Base-by-base conservation (phyloP, 2,797 vertebrate genomes). In the Austrolebias charrua region DNA sequence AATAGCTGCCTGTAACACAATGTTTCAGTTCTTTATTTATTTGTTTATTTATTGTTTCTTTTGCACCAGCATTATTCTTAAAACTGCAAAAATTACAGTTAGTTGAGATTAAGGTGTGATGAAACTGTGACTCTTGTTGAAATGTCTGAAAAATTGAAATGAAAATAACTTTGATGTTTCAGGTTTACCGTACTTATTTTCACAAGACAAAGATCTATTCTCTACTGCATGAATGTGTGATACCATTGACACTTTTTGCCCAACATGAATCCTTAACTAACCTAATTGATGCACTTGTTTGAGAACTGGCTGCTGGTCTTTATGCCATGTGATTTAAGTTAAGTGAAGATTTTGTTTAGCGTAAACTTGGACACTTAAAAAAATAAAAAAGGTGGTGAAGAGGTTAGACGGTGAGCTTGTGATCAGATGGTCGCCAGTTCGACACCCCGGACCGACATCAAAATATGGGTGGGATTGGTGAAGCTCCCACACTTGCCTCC, bases 171-270 rank as follows among this genome's bases (percentile, higher is more conserved):
- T 55, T 70, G 4, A 40, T 53, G 16, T 75, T 66, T 53, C 51
- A 42, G 24, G 20, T 52, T 16, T 44, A 66, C n/a, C n/a, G n/a
- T n/a, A n/a, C 6, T 38, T 10, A 67, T 45, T 48, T 0, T 14
- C 24, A 44, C 16, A 44, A 64, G 66, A 65, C 29, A 47, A 55
- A 70, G 49, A 76, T 69, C 50, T 70, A 55, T 80, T 72, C 55
- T 55, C 40, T 19, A 9, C 48, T 45, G 44, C 65, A 55, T 2
- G 2, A 29, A 43, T 45, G 31, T 53, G 38, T 13, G 9, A 19
- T 55, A 52, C 57, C 24, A 35, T 9, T 60, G 29, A 28, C 18
- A n/a, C 29, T 42, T 38, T 38, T 40, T 40, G 11, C 11, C 12
- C 12, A 40, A 12, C 10, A 16, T 14, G 4, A 14, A 40, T 13